Percentiles rank a stretch among this genome's conserved stretches.
These are phyloP conservation scores for Sorex fumeus DNA, from an alignment of 2,113 vertebrate species.

Conservation along the genomic window DNA sequence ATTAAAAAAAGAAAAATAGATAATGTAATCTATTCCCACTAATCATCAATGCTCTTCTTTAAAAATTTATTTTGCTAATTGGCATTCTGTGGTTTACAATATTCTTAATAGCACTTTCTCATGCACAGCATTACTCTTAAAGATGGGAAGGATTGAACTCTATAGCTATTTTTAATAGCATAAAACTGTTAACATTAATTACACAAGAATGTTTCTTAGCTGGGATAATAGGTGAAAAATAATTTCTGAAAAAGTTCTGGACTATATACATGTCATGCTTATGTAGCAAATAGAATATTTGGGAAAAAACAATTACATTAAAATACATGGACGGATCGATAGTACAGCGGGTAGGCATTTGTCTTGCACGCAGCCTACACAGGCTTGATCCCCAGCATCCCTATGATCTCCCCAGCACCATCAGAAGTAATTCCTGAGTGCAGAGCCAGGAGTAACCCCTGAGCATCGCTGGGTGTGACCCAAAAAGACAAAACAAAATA, in stretches of 20 bases:
- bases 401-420: no score
- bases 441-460: no score
- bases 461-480: no score
- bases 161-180: slow-evolving; percentile 10
- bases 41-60: neutral
- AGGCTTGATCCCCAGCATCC: no score
- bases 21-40: no score
- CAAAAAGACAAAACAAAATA: no score
- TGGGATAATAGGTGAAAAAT: neutral
- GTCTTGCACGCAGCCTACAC: no score
- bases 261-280: neutral
- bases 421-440: no score
- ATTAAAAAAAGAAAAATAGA: slow-evolving; percentile 32
- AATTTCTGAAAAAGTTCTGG: slow-evolving; percentile 9
- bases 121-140: neutral
- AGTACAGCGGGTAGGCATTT: no score
- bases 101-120: neutral
- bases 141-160: neutral
- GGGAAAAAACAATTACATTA: neutral
- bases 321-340: no score
- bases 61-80: neutral
- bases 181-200: neutral
- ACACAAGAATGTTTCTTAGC: neutral
- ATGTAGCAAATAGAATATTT: slow-evolving; percentile 8
- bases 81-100: no score